Evolutionary conservation across 2,888 invertebrate genomes (phyloP), one percentile per base, ranked within the genome.

Genomic region (Pseudoips prasinana): DNA sequence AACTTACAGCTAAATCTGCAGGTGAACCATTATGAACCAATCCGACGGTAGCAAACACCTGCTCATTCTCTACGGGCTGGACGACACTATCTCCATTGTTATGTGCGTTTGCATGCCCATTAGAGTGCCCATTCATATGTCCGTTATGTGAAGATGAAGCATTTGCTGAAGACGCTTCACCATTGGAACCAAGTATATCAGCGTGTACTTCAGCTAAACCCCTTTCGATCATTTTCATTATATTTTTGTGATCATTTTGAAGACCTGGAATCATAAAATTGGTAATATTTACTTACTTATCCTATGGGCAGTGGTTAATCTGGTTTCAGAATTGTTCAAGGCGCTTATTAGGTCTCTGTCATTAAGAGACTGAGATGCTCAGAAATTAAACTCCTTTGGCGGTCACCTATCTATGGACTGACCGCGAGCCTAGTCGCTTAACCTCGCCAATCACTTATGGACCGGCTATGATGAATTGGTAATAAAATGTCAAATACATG

Each of bases 221-320:
- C 47, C 90, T 84, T 70, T 98, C 97, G 53, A 98, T 97, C 66
- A 92, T 90, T 46, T 92, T 92, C 94, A 97, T 96, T 18, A 98
- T 39, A 1, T 85, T 90, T 73, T 94, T 96, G 67, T 96, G 94
- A 77, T 98, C 98, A 84, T 97, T 98, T 80, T 94, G 95, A 9
- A 97, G 88, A 71, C 94, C 96, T 96, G 62, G n/a, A 40, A 26
- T 22, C 10, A n/a, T 24, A 22, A 5, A 18, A n/a, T n/a, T n/a
- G n/a, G n/a, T n/a, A n/a, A n/a, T n/a, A n/a, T n/a, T n/a, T n/a
- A n/a, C n/a, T n/a, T n/a, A n/a, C n/a, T n/a, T n/a, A n/a, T n/a
- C n/a, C n/a, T n/a, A n/a, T n/a, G n/a, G n/a, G n/a, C n/a, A n/a
- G n/a, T n/a, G n/a, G n/a, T n/a, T n/a, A n/a, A n/a, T n/a, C n/a